Conservation (phyloP, 2,113 vertebrate species). For the Neogobius melanostomus region DNA sequence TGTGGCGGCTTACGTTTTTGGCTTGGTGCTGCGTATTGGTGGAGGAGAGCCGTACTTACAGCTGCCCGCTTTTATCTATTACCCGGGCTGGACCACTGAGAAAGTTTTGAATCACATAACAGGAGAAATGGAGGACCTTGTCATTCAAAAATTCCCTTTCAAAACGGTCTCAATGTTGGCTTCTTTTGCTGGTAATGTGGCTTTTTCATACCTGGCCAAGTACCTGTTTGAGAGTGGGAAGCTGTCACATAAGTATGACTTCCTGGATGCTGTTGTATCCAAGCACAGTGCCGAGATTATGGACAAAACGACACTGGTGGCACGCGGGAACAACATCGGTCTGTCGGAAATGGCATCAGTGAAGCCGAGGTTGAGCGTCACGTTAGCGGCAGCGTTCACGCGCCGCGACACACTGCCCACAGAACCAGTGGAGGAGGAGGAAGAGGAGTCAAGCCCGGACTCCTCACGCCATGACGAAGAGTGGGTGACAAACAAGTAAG, state of each 20-base stretch:
- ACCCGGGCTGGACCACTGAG: constrained; percentile 82
- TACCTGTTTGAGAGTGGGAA: constrained; percentile 96
- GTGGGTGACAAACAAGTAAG: constrained; percentile 27
- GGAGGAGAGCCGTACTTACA: constrained; percentile 93
- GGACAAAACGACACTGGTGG: constrained; percentile 96
- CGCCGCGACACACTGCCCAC: constrained; percentile 88
- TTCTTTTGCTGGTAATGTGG: constrained; percentile 88
- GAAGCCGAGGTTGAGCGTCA: constrained; percentile 88
- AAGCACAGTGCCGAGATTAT: constrained; percentile 94
- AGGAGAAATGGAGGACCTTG: constrained; percentile 73
- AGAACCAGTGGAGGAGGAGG: constrained; percentile 69
- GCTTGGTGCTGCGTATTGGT: constrained; percentile 88
- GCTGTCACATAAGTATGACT: constrained; percentile 91
- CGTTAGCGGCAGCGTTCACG: constrained; percentile 87
- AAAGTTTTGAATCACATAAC: constrained; percentile 61
- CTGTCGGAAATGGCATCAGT: constrained; percentile 91
- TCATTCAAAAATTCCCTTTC: constrained; percentile 92
- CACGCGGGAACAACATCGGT: constrained; percentile 90
- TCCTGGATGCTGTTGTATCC: constrained; percentile 92
- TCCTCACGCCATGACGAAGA: constrained; percentile 85
- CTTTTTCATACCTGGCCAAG: constrained; percentile 89
- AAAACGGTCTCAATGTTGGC: constrained; percentile 92
- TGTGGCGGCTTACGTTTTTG: constrained; percentile 88
- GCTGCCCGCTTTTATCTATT: constrained; percentile 92
- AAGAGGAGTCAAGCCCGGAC: constrained; percentile 89